Evolutionary conservation across 1,140 invertebrate genomes (phyloP), one percentile per base, ranked within the genome.

Genomic region (Gryllus bimaculatus): DNA sequence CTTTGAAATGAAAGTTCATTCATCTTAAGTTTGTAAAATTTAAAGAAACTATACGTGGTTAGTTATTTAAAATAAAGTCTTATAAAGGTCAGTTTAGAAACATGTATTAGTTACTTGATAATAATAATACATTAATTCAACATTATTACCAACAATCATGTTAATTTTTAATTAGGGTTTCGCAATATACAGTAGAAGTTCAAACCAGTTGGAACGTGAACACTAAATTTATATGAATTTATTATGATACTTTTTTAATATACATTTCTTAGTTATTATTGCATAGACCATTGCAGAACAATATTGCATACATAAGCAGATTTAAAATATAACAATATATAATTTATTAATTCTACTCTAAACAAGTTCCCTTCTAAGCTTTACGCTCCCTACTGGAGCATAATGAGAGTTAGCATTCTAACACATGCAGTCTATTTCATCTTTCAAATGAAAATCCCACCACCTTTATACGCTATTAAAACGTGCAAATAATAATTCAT

Each of bases 211-310:
- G 10, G 10, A 66, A 66, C 18, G 54, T 66, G 18, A 13, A 66
- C 54, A 66, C 54, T 66, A 66, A 66, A 66, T 66, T 66, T 66
- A 66, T 66, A 66, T 13, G 54, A 66, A 66, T 66, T 66, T 66
- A 66, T 66, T 66, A 66, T 18, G 54, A 66, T 66, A 66, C 54
- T 66, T 13, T 66, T 39, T 66, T 66, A 66, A 13, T 66, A 66
- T 66, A 66, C 54, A 66, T 66, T 13, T 66, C 54, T 66, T 66
- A 66, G 54, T 66, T 66, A 66, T 66, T 66, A 18, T 66, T 66
- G 54, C 54, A 66, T 66, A 66, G 54, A 66, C 54, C 54, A 66
- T 66, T 66, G 54, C 54, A 66, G 54, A 66, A 66, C 54, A 66
- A 66, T 66, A 13, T 66, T 66, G 54, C 54, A 66, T 66, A 66